Conservation (phyloP, 1,140 invertebrate species). For the Bombus ignitus region DNA sequence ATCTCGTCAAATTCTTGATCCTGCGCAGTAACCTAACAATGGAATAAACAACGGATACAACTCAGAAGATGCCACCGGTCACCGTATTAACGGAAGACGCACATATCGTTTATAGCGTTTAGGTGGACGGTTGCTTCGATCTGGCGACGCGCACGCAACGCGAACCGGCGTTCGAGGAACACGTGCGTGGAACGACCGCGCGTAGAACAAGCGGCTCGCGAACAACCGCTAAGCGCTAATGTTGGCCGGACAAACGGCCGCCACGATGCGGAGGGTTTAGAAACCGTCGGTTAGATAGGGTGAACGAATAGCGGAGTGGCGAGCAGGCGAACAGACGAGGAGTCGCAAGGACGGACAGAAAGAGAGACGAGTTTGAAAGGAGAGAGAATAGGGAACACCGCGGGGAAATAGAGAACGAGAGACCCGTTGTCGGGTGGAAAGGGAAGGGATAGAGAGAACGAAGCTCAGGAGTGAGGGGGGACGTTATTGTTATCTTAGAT, state of each 20-base stretch:
- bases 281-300: conserved; percentile 24
- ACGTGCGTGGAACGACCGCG: conserved; percentile 78
- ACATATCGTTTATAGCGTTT: not conserved
- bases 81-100: no score
- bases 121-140: conserved; percentile 56
- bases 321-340: conserved; percentile 11
- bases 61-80: no score
- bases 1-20: not conserved
- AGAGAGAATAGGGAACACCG: conserved; percentile 13
- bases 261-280: conserved; percentile 53
- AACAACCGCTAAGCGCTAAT: conserved; percentile 70
- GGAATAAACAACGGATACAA: no score
- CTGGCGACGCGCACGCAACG: conserved; percentile 57
- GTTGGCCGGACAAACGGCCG: conserved; percentile 73
- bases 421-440: conserved; percentile 49
- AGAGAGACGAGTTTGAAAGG: conserved; percentile 20
- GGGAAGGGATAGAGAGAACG: conserved; percentile 31
- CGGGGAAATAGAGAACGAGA: conserved; percentile 32
- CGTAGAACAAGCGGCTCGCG: conserved; percentile 63
- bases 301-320: not conserved
- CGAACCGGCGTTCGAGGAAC: conserved; percentile 55
- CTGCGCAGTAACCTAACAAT: no score
- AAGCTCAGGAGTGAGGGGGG: conserved; percentile 69
- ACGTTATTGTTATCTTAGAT: conserved; percentile 83
- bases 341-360: conserved; percentile 20